Conservation (phyloP, 2,797 vertebrate species). For the Botia kubotai region DNA sequence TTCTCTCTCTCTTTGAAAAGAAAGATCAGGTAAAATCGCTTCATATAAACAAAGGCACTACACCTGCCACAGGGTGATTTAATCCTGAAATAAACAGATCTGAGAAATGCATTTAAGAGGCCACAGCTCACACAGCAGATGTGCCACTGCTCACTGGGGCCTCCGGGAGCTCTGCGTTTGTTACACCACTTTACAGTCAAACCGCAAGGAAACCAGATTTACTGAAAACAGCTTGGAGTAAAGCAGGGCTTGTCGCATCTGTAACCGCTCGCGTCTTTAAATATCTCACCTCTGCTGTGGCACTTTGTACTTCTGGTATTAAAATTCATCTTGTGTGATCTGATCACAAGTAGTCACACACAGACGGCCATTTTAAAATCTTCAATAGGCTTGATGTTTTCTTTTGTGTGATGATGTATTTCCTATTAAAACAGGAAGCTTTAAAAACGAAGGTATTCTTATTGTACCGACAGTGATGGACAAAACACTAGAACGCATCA, state of each 20-base stretch:
- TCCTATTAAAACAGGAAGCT: no score
- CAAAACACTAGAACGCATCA: no score
- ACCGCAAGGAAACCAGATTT: conserved; percentile 30
- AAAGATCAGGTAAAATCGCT: conserved; percentile 31
- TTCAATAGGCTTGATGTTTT: no score
- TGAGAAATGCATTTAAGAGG: conserved; percentile 31
- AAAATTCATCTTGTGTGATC: neutral
- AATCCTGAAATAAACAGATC: conserved; percentile 35
- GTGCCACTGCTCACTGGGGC: conserved; percentile 15
- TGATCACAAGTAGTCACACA: neutral
- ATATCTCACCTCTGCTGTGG: neutral
- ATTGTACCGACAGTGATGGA: no score
- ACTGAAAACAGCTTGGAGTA: conserved; percentile 26
- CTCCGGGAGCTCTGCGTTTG: conserved; percentile 31
- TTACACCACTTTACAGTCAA: conserved; percentile 44
- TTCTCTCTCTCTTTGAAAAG: conserved; percentile 24
- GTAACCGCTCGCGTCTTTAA: neutral
- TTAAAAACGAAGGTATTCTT: no score
- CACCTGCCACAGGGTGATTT: conserved; percentile 28
- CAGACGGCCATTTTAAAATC: neutral
- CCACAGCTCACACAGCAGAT: conserved; percentile 21
- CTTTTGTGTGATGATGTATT: no score
- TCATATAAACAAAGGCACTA: conserved; percentile 21
- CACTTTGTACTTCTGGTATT: conserved; percentile 9
- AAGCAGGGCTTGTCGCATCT: conserved; percentile 16